Conservation (phyloP, 2,113 vertebrate genomes). For the Oncorhynchus mykiss region DNA sequence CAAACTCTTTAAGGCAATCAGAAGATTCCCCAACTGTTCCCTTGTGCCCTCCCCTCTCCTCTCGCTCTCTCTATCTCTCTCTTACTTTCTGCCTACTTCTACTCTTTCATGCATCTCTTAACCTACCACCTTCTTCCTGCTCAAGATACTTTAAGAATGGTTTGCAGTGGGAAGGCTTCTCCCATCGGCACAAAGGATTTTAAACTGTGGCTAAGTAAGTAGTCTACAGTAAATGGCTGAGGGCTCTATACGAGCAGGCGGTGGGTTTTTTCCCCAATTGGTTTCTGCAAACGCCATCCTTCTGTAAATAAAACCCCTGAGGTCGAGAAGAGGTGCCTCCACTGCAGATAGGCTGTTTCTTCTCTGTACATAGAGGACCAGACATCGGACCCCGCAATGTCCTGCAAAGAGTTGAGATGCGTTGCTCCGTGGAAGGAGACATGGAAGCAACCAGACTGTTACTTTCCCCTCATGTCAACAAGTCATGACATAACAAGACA, state of each 20-base stretch:
- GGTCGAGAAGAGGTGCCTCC: background rate
- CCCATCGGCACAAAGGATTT: conserved; percentile 59
- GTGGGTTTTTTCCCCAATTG: conserved; percentile 33
- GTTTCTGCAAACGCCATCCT: background rate
- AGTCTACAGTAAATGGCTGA: conserved; percentile 32
- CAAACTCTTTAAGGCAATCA: conserved; percentile 67
- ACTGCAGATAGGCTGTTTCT: no score
- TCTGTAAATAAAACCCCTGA: background rate
- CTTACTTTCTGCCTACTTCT: conserved; percentile 67
- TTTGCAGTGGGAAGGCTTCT: conserved; percentile 30
- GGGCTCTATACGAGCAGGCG: no score
- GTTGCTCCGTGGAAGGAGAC: no score
- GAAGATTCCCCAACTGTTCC: conserved; percentile 36
- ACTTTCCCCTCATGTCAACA: no score
- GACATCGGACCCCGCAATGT: no score
- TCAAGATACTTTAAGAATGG: conserved; percentile 48
- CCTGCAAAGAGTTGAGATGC: no score
- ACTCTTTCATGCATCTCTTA: conserved; percentile 42
- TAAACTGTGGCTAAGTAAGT: conserved; percentile 27
- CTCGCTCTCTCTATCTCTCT: conserved; percentile 58
- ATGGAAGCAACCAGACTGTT: no score
- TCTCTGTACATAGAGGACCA: no score
- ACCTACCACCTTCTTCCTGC: conserved; percentile 15
- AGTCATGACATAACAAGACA: no score
- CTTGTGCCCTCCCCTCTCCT: background rate